Base-by-base conservation (phyloP, 1,140 invertebrate genomes). In the Holcopasites calliopsidis region DNA sequence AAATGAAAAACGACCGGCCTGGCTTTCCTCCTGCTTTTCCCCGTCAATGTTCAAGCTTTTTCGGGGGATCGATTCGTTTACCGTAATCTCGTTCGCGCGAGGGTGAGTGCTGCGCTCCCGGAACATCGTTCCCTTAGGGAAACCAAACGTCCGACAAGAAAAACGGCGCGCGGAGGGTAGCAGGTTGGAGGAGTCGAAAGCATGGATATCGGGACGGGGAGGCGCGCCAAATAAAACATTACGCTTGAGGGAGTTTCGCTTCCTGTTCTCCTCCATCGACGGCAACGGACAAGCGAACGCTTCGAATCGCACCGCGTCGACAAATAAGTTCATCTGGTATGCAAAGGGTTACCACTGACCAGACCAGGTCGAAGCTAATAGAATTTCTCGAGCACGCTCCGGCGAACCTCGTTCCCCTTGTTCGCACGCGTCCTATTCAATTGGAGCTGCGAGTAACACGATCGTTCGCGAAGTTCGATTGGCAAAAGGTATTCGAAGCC, bases 251-350 rank as follows among this genome's bases (percentile, higher is more conserved):
- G n/a, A n/a, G n/a, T n/a, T n/a, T n/a, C n/a, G 11, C 44, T n/a
- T n/a, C n/a, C 4, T 16, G 8, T 16, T 2, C 44, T n/a, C n/a
- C 13, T 11, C 5, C n/a, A 16, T 40, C 10, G 44, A n/a, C n/a
- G 44, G 10, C 44, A 47, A 47, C 44, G n/a, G n/a, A n/a, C n/a
- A n/a, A n/a, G n/a, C n/a, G n/a, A n/a, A n/a, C n/a, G 10, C 35
- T 5, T 38, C 35, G 35, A 10, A 5, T 38, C 35, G 35, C 35
- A 38, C 35, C 4, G 35, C 10, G 10, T 10, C 10, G 10, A 38
- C 35, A 38, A 47, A 76, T 71, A 73, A 79, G 76, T 83, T 87
- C 79, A 86, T 86, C 86, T 58, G 76, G 79, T 86, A 88, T 87
- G 80, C 85, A 78, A 80, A 50, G 78, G 79, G 69, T 79, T 78